Conservation (phyloP, 30 jellyfish, hydroid and myxozoan species). For the Haliclystus octoradiatus region DNA sequence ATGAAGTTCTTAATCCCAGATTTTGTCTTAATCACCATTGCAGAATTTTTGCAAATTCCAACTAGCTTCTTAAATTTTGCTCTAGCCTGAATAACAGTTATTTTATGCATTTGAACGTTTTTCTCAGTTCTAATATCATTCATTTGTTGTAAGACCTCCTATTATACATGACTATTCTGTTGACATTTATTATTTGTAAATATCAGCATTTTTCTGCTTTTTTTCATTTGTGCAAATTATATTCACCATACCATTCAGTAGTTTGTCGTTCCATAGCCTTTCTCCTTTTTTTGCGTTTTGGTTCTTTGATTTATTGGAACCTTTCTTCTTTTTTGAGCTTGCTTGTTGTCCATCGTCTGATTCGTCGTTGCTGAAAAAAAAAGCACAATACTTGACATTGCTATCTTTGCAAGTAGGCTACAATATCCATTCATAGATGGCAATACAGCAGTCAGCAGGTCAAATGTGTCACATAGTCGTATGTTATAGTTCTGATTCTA, state of each 20-base stretch:
- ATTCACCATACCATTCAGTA: slow-evolving; percentile 5
- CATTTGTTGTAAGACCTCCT: slow-evolving; percentile 5
- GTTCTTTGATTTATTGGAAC: too few species aligned
- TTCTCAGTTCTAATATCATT: slow-evolving; percentile 4
- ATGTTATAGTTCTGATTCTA: too few species aligned
- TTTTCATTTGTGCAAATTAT: slow-evolving; percentile 7
- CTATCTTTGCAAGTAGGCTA: too few species aligned
- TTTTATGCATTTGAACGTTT: background rate
- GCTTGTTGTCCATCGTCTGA: too few species aligned
- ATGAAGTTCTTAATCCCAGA: slow-evolving; percentile 27
- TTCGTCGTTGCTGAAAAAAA: too few species aligned
- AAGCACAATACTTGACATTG: too few species aligned
- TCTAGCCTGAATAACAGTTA: slow-evolving; percentile 27
- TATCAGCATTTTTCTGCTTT: slow-evolving; percentile 17
- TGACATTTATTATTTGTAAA: slow-evolving; percentile 37
- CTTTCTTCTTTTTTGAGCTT: too few species aligned
- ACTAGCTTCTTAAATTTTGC: slow-evolving; percentile 23
- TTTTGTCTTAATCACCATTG: slow-evolving; percentile 12
- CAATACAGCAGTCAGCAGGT: too few species aligned
- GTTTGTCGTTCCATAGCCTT: slow-evolving; percentile 17
- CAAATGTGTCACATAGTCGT: too few species aligned
- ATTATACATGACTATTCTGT: slow-evolving; percentile 15
- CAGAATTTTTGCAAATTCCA: slow-evolving; percentile 29
- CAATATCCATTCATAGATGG: too few species aligned
- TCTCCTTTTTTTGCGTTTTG: too few species aligned